Evolutionary conservation across 2,888 invertebrate species (phyloP).

Genomic region (Celastrina argiolus): DNA sequence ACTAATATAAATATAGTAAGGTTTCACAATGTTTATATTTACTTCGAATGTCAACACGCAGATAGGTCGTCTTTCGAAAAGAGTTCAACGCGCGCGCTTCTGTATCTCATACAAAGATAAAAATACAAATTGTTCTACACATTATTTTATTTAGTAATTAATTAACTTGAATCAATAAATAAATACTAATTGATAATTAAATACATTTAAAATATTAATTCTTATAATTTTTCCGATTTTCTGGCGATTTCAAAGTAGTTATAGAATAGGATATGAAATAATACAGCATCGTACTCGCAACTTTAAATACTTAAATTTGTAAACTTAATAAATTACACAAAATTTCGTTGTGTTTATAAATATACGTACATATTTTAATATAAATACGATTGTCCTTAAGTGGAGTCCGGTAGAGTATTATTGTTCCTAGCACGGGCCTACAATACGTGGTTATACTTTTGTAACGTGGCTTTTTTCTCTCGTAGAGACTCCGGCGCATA

Average conservation of each 20-base stretch:
- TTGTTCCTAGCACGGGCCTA: slow-evolving; percentile 41
- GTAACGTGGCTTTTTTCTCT: slow-evolving; percentile 58
- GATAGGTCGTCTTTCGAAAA: slow-evolving; percentile 54
- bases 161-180: too few species aligned
- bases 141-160: background rate
- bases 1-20: background rate
- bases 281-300: background rate
- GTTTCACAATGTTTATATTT: background rate
- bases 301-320: background rate
- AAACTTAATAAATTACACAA: background rate
- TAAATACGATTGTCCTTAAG: slow-evolving; percentile 26
- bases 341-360: background rate
- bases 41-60: background rate
- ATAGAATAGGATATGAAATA: background rate
- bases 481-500: slow-evolving; percentile 51
- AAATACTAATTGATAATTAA: too few species aligned
- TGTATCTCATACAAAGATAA: background rate
- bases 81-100: slow-evolving; percentile 66
- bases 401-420: slow-evolving; percentile 28
- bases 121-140: too few species aligned
- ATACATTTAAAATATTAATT: too few species aligned
- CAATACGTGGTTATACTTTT: slow-evolving; percentile 64
- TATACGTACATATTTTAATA: background rate
- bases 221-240: too few species aligned
- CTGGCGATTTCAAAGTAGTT: background rate